phyloP scores from a whole-genome alignment of 2,113 vertebrate species.

The Mungos mungo region DNA sequence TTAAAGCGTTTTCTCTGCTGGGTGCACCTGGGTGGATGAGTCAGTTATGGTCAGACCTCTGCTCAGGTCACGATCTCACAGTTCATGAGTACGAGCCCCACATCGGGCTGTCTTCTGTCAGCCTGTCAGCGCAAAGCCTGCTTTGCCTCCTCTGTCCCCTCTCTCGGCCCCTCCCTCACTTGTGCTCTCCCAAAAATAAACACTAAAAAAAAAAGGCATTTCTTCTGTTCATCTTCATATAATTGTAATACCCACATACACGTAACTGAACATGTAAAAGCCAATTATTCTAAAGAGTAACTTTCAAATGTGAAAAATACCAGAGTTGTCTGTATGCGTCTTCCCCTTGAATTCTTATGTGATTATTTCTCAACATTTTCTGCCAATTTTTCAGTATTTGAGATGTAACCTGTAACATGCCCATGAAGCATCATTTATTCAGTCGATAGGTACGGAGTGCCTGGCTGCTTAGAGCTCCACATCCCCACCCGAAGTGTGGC shows the following conservation, averaged over 20 bases:
- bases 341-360: neutral
- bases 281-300: neutral
- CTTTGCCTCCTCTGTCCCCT: too few species aligned
- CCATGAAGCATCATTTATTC: too few species aligned
- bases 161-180: too few species aligned
- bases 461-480: neutral
- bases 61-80: too few species aligned
- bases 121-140: too few species aligned
- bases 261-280: neutral
- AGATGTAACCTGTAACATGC: neutral
- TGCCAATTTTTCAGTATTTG: neutral
- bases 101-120: too few species aligned
- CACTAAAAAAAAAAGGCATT: neutral
- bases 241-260: neutral
- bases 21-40: too few species aligned
- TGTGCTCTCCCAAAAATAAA: too few species aligned
- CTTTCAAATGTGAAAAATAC: neutral
- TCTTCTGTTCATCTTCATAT: neutral
- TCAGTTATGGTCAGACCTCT: too few species aligned
- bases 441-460: fast-evolving
- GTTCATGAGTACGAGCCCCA: too few species aligned
- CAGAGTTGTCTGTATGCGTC: neutral
- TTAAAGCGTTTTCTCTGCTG: neutral
- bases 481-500: too few species aligned
- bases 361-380: neutral